Percentiles rank a stretch among this genome's conserved stretches.
These are phyloP conservation scores for Campylorhamphus procurvoides DNA, from an alignment of 2,113 vertebrate genomes.

Conservation along the genomic window DNA sequence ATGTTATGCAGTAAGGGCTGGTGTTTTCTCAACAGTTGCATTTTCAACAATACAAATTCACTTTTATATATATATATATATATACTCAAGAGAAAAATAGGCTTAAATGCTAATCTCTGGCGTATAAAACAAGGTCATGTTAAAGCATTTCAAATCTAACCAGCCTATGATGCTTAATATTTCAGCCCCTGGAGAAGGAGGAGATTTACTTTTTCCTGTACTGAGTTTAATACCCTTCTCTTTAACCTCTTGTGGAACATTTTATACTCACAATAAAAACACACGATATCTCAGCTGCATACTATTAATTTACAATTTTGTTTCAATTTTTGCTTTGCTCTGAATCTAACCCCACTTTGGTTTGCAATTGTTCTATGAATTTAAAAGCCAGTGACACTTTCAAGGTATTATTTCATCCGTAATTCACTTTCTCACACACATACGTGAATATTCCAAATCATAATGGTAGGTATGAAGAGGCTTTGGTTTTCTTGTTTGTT, in stretches of 20 bases:
- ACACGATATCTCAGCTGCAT: neutral
- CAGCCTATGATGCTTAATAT: neutral
- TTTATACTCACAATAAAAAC: neutral
- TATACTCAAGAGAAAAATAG: neutral
- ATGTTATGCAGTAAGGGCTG: neutral
- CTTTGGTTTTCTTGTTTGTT: slow-evolving; percentile 33
- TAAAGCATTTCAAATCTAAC: neutral
- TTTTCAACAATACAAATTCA: neutral
- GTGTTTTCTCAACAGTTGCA: neutral
- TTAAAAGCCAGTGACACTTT: neutral
- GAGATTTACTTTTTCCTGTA: neutral
- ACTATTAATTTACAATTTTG: neutral
- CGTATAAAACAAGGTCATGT: neutral
- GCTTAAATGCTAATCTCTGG: neutral
- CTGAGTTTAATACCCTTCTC: neutral
- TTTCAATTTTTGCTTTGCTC: slow-evolving; percentile 5
- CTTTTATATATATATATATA: neutral
- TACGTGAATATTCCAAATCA: neutral
- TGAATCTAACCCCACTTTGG: neutral
- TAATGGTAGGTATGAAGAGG: slow-evolving; percentile 20
- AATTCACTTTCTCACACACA: neutral
- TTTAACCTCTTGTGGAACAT: neutral
- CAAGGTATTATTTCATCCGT: neutral
- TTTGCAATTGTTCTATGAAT: neutral
- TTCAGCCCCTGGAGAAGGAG: neutral